Base-by-base conservation (phyloP, 2,113 vertebrate genomes). In the Callopanchax toddi region DNA sequence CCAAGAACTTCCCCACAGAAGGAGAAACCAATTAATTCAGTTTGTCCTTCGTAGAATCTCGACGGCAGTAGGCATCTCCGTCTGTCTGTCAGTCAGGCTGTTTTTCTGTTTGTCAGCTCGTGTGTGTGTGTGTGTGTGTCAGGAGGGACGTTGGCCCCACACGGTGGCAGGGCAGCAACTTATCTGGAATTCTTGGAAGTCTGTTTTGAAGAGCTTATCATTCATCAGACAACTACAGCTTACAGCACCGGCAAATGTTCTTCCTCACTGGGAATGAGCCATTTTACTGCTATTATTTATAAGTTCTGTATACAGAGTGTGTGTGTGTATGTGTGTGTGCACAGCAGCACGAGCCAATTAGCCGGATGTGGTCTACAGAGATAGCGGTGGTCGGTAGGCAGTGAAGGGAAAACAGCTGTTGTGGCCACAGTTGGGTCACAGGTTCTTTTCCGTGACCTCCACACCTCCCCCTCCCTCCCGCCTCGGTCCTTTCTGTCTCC, bases 371-470 rank as follows among this genome's bases (percentile, higher is more conserved):
- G 81, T 85, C 82, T 64, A 60, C 60, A 62, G 79, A 76, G 82
- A 82, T 85, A 87, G 60, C 25, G 11, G 81, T 73, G 82, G 78
- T 80, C 58, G 82, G 54, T 59, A 81, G 63, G 76, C 83, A 70
- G 78, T 74, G 81, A 77, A 71, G 69, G 84, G 76, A 86, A 90
- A 91, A 89, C 91, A 91, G 88, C 87, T 91, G 90, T 75, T 80
- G 79, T 76, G 82, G 87, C 84, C 81, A 86, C 84, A 85, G 76
- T 78, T 81, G 86, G 90, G 91, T 90, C 88, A 91, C 74, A 81
- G 79, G 81, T 85, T 82, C 76, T 81, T 62, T n/a, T 78, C 75
- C 81, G 79, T 76, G 81, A 81, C 79, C 74, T 81, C 76, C 50
- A 37, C 74, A 55, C 71, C 68, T 50, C 71, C 37, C 34, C 69